These are phyloP conservation scores for Caenorhabditis uteleia DNA, from an alignment of 2,888 invertebrate genomes.

Conservation along the genomic window DNA sequence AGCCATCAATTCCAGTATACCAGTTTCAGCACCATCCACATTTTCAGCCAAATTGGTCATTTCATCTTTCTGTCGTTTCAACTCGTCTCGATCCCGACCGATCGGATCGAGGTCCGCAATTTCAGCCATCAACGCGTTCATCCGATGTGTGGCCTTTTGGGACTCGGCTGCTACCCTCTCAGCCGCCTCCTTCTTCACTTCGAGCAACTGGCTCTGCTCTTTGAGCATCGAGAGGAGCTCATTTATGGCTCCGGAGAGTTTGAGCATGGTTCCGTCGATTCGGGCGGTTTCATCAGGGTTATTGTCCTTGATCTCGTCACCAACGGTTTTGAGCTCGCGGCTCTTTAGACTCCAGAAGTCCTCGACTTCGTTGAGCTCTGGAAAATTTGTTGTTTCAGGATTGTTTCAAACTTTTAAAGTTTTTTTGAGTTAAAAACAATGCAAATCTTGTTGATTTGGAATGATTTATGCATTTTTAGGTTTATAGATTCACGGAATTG, in stretches of 20 bases:
- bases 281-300: slow-evolving; percentile 8
- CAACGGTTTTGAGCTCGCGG: slow-evolving; percentile 44
- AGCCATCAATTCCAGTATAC: too few relatives aligned
- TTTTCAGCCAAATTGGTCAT: slow-evolving; percentile 64
- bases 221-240: slow-evolving; percentile 47
- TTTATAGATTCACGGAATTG: too few relatives aligned
- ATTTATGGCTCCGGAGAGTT: slow-evolving; percentile 21
- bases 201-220: slow-evolving; percentile 72
- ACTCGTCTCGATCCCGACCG: slow-evolving; percentile 62
- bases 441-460: too few relatives aligned
- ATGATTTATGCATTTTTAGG: too few relatives aligned
- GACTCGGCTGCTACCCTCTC: slow-evolving; percentile 20
- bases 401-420: not conserved
- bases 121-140: slow-evolving; percentile 36
- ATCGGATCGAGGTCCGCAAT: slow-evolving; percentile 51
- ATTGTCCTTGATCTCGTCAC: slow-evolving; percentile 38
- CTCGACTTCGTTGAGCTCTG: slow-evolving; percentile 46
- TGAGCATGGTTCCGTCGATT: slow-evolving; percentile 7
- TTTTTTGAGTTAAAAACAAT: not conserved
- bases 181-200: slow-evolving; percentile 37
- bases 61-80: slow-evolving; percentile 73
- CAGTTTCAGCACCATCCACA: slow-evolving; percentile 46
- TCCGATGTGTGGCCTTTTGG: slow-evolving; percentile 13
- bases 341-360: slow-evolving; percentile 46
- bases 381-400: slow-evolving; percentile 9